A percentile compares a stretch with the other conserved stretches of the same genome.
These are phyloP conservation scores for Hybos culiciformis DNA, from an alignment of 2,888 invertebrate genomes.

Conservation along the genomic window DNA sequence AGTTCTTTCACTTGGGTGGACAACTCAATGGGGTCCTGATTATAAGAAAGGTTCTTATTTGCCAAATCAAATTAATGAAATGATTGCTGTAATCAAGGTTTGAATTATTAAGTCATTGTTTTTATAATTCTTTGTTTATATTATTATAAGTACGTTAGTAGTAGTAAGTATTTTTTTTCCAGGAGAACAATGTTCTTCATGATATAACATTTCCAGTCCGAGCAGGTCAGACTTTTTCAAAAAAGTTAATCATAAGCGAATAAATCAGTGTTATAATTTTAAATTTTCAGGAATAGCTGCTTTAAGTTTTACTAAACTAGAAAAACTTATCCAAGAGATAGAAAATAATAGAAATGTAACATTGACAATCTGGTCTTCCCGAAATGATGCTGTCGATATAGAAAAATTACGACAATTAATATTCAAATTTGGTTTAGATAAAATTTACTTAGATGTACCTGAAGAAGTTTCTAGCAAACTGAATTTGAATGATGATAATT, in stretches of 20 bases:
- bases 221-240: no score
- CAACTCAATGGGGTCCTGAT: constrained; percentile 48
- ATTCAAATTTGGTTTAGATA: constrained; percentile 47
- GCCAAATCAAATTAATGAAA: constrained; percentile 47
- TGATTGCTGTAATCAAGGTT: constrained; percentile 46
- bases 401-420: constrained; percentile 51
- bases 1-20: constrained; percentile 75
- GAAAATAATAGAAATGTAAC: constrained; percentile 36
- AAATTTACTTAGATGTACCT: constrained; percentile 68
- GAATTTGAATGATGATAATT: constrained; percentile 11
- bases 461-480: constrained; percentile 41
- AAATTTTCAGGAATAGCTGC: constrained; percentile 52
- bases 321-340: constrained; percentile 41
- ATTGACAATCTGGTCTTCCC: constrained; percentile 67
- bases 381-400: constrained; percentile 52
- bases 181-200: constrained; percentile 22
- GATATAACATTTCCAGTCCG: constrained; percentile 68
- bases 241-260: no score
- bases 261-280: no score
- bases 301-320: constrained; percentile 46
- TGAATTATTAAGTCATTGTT: neutral
- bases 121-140: neutral
- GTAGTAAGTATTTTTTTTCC: neutral
- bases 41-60: constrained; percentile 46
- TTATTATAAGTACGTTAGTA: neutral